These are phyloP conservation scores for Oceanodroma leucorhoa DNA, from an alignment of 2,797 vertebrate genomes.

Conservation along the genomic window DNA sequence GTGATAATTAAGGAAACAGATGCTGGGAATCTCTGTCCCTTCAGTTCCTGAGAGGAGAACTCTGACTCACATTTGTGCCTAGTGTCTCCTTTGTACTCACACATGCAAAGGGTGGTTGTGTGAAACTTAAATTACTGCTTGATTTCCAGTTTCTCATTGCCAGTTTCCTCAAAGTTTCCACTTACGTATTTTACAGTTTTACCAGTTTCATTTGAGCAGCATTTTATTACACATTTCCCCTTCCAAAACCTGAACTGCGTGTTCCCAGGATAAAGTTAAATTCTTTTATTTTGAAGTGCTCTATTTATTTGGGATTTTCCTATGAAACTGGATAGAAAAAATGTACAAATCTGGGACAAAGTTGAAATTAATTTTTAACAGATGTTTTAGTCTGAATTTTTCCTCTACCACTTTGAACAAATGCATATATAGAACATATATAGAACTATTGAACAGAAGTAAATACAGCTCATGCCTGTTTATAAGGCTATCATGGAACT, in stretches of 20 bases:
- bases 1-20: conserved; percentile 97
- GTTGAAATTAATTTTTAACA: conserved; percentile 55
- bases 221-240: conserved; percentile 78
- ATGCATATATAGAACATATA: background rate
- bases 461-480: background rate
- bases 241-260: conserved; percentile 77
- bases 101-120: conserved; percentile 86
- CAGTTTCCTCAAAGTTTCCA: conserved; percentile 96
- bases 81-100: conserved; percentile 88
- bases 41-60: conserved; percentile 87
- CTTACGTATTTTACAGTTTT: conserved; percentile 90
- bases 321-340: conserved; percentile 61
- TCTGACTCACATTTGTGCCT: conserved; percentile 82
- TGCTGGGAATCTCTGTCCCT: conserved; percentile 91
- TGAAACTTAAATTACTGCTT: conserved; percentile 83
- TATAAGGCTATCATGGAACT: background rate
- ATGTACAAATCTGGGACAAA: conserved; percentile 16
- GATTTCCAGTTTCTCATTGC: conserved; percentile 87
- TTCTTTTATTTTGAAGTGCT: conserved; percentile 57
- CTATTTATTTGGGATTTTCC: conserved; percentile 74
- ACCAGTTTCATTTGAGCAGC: conserved; percentile 76
- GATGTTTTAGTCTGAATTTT: conserved; percentile 36
- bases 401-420: background rate
- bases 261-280: conserved; percentile 87
- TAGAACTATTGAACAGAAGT: background rate